Percentiles rank a stretch among this genome's conserved stretches.
Conservation (phyloP, 2,797 vertebrate genomes). For the Acanthurus tractus region DNA sequence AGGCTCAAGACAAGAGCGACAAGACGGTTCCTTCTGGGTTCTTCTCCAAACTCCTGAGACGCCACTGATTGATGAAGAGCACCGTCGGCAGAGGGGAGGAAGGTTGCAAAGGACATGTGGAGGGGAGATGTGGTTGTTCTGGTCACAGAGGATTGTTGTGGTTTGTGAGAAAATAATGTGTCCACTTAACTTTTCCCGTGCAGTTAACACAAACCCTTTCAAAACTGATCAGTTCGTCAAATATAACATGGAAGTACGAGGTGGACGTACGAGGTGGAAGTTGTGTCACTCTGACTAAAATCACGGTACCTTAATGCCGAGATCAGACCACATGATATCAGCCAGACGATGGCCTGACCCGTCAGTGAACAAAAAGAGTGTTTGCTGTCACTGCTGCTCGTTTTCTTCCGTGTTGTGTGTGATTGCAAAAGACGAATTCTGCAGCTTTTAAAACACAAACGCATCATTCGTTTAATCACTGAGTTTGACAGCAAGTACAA, state of each 20-base stretch:
- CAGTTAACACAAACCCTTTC: slow-evolving; percentile 28
- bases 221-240: background rate
- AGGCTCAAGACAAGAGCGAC: slow-evolving; percentile 73
- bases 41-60: slow-evolving; percentile 94
- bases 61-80: slow-evolving; percentile 82
- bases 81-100: background rate
- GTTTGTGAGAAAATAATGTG: slow-evolving; percentile 24
- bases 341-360: background rate
- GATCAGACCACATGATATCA: slow-evolving; percentile 15
- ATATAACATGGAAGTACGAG: background rate
- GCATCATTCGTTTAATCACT: no score
- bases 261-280: background rate
- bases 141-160: background rate
- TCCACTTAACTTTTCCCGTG: slow-evolving; percentile 40
- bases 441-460: no score
- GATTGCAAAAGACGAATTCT: no score
- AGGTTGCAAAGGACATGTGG: slow-evolving; percentile 46
- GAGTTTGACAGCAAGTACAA: no score
- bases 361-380: no score
- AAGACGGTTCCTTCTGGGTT: slow-evolving; percentile 87
- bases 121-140: background rate
- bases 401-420: no score
- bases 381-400: no score
- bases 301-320: background rate
- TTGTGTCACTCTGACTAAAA: background rate